Percentiles rank a stretch among this genome's conserved stretches.
These are phyloP conservation scores for Cephus sareptanus DNA, from an alignment of 2,888 invertebrate genomes.

Conservation along the genomic window DNA sequence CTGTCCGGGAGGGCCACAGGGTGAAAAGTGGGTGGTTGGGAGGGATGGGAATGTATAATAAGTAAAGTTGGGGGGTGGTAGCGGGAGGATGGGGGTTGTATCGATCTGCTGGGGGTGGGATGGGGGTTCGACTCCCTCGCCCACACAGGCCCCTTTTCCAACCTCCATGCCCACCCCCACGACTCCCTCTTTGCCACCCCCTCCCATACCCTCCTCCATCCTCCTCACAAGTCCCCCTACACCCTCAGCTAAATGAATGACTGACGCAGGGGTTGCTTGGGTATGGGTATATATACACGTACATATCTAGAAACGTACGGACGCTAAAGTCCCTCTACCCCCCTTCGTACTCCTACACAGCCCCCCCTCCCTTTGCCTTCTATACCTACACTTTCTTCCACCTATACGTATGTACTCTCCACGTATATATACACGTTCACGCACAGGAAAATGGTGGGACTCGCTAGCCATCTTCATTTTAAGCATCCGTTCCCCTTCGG, in stretches of 20 bases:
- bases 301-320: constrained; percentile 33
- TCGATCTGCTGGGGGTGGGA: constrained; percentile 60
- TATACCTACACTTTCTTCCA: constrained; percentile 57
- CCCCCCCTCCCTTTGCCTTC: constrained; percentile 52
- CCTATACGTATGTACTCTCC: constrained; percentile 65
- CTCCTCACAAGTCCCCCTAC: background rate
- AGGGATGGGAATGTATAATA: constrained; percentile 59
- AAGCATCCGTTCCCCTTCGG: constrained; percentile 63
- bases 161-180: constrained; percentile 69
- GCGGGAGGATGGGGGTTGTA: constrained; percentile 60
- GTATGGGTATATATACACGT: constrained; percentile 44
- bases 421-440: constrained; percentile 11
- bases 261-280: constrained; percentile 59
- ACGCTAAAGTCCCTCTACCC: constrained; percentile 26
- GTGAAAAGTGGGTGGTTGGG: constrained; percentile 21
- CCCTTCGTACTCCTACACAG: constrained; percentile 17
- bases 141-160: constrained; percentile 70
- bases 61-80: constrained; percentile 55
- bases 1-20: constrained; percentile 16
- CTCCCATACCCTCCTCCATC: constrained; percentile 35
- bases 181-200: constrained; percentile 34
- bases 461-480: constrained; percentile 69
- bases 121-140: constrained; percentile 28
- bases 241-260: constrained; percentile 63
- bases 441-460: constrained; percentile 67